A percentile compares a stretch with the other conserved stretches of the same genome.
phyloP scores from a whole-genome alignment of 2,797 vertebrate species.

The Gorsachius magnificus region DNA sequence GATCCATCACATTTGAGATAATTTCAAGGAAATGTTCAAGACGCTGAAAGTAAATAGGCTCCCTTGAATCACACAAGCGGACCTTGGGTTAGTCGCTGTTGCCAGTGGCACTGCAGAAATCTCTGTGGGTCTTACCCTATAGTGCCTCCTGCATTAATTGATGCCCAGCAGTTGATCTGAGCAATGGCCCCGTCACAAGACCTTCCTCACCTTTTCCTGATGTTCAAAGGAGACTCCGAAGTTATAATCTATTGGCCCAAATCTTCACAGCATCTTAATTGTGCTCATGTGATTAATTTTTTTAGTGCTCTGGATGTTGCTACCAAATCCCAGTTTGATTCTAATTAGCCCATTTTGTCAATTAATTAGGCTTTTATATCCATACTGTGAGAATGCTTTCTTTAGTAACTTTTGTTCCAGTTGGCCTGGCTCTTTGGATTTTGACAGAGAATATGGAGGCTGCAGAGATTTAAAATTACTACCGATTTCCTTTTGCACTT shows the following conservation, averaged over 20 bases:
- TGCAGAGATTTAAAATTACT: not conserved
- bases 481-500: not conserved
- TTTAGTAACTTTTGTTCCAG: not conserved
- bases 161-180: not conserved
- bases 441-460: not conserved
- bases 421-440: not conserved
- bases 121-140: not conserved
- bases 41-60: not conserved
- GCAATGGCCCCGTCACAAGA: accelerated
- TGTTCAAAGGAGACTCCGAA: not conserved
- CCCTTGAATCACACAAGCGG: not conserved
- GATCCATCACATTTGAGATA: not conserved
- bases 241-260: not conserved
- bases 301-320: not conserved
- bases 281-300: not conserved
- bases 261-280: not conserved
- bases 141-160: not conserved
- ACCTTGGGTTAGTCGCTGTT: not conserved
- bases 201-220: not conserved
- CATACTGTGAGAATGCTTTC: not conserved
- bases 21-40: not conserved
- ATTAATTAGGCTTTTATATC: conserved; percentile 12
- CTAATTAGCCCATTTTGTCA: conserved; percentile 6
- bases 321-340: not conserved
- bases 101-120: not conserved